Percentiles rank a stretch among this genome's conserved stretches.
These are phyloP conservation scores for Sclerurus mexicanus DNA, from an alignment of 2,113 vertebrate genomes.

Conservation along the genomic window DNA sequence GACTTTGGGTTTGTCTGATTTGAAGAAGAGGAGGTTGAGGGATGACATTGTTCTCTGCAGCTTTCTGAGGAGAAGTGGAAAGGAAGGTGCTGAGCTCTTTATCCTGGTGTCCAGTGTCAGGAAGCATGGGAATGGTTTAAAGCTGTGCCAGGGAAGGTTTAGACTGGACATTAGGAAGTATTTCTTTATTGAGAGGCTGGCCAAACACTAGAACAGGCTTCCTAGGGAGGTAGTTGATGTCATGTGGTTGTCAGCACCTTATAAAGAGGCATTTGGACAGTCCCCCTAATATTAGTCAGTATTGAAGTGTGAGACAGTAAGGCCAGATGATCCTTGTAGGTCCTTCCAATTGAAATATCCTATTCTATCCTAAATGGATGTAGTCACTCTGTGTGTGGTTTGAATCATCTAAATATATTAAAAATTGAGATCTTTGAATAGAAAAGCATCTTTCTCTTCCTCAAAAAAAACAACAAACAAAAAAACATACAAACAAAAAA, in stretches of 20 bases:
- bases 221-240: not conserved
- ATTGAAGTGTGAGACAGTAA: not conserved
- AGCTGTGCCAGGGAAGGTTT: not conserved
- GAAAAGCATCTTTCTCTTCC: not conserved
- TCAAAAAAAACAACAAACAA: not conserved
- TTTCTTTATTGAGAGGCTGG: not conserved
- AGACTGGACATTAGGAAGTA: not conserved
- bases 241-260: not conserved
- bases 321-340: accelerated
- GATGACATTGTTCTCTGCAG: not conserved
- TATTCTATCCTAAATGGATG: not conserved
- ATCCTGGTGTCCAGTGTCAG: not conserved
- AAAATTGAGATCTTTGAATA: not conserved
- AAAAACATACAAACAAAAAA: not conserved
- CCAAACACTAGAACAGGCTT: not conserved
- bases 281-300: not conserved
- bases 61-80: not conserved
- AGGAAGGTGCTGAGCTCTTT: not conserved
- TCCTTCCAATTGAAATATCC: not conserved
- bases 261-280: not conserved
- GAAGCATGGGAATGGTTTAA: accelerated
- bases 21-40: not conserved
- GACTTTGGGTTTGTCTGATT: not conserved
- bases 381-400: not conserved
- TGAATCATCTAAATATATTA: not conserved